A percentile compares a stretch with the other conserved stretches of the same genome.
phyloP scores from a whole-genome alignment of 1,140 invertebrate genomes.

The Calosoma granatense region DNA sequence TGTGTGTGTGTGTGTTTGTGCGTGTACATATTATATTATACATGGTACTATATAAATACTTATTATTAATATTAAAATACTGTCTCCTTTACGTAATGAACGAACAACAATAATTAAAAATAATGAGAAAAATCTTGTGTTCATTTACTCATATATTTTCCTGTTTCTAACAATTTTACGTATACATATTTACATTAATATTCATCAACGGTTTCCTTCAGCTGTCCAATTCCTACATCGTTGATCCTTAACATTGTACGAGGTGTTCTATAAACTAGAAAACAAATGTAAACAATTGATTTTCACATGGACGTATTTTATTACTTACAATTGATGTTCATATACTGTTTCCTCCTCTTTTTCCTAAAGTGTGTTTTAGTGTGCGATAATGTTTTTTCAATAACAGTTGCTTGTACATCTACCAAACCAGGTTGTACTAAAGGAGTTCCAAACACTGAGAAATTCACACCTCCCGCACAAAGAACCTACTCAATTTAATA shows the following conservation, averaged over 20 bases:
- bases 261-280: constrained; percentile 51
- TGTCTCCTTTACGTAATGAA: not conserved
- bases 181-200: not conserved
- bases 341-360: constrained; percentile 65
- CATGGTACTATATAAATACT: not conserved
- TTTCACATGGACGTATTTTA: constrained; percentile 12
- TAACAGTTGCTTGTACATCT: constrained; percentile 70
- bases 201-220: not conserved
- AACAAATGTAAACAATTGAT: constrained; percentile 19
- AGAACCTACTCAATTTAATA: constrained; percentile 43
- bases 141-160: not conserved
- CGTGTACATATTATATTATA: constrained; percentile 9
- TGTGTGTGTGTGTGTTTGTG: no score
- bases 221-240: constrained; percentile 40
- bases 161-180: no score
- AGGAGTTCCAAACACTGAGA: constrained; percentile 75
- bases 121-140: not conserved
- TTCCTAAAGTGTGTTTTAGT: constrained; percentile 68
- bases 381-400: constrained; percentile 82
- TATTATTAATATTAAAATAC: not conserved
- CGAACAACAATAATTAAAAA: not conserved
- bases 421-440: constrained; percentile 66
- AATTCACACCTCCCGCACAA: constrained; percentile 72
- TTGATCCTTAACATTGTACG: constrained; percentile 68
- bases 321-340: constrained; percentile 60